A percentile compares a stretch with the other conserved stretches of the same genome.
phyloP scores from a whole-genome alignment of 1,140 invertebrate species.

The Scaptodrosophila lebanonensis region DNA sequence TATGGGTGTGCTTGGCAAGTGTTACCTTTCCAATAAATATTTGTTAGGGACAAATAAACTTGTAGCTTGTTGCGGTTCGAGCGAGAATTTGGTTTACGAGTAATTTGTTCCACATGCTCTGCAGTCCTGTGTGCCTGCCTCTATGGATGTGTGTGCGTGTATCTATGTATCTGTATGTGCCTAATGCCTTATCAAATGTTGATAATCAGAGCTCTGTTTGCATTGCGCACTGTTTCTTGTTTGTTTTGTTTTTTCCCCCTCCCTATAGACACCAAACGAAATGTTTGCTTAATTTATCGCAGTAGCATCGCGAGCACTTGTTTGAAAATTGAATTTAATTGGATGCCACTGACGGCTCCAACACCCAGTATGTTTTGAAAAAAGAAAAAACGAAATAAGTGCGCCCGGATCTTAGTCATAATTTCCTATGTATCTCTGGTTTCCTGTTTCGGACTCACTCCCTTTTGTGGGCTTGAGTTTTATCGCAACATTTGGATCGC shows the following conservation, averaged over 20 bases:
- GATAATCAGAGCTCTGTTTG: conserved; percentile 59
- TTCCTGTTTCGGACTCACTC: conserved; percentile 26
- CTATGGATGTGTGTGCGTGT: conserved; percentile 10
- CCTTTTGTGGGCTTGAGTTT: background rate
- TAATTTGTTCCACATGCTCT: too few relatives aligned
- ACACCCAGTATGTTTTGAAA: background rate
- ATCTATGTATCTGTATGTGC: conserved; percentile 31
- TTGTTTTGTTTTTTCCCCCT: conserved; percentile 34
- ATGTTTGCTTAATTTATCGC: conserved; percentile 73
- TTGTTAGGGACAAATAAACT: conserved; percentile 74
- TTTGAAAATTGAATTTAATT: conserved; percentile 72
- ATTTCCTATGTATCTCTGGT: conserved; percentile 45
- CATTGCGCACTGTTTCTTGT: conserved; percentile 20
- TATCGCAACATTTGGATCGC: conserved; percentile 53
- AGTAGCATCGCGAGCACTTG: conserved; percentile 57
- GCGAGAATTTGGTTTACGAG: conserved; percentile 38
- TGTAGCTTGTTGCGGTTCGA: conserved; percentile 36
- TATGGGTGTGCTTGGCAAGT: conserved; percentile 46
- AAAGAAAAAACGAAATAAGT: conserved; percentile 7
- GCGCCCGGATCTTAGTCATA: conserved; percentile 41
- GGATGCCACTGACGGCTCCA: conserved; percentile 49
- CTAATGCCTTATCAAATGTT: conserved; percentile 56
- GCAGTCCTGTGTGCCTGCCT: conserved; percentile 17
- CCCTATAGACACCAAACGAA: conserved; percentile 34
- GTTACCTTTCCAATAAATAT: conserved; percentile 74